Base-by-base conservation (phyloP, 2,888 invertebrate species). In the Junonia oenone region DNA sequence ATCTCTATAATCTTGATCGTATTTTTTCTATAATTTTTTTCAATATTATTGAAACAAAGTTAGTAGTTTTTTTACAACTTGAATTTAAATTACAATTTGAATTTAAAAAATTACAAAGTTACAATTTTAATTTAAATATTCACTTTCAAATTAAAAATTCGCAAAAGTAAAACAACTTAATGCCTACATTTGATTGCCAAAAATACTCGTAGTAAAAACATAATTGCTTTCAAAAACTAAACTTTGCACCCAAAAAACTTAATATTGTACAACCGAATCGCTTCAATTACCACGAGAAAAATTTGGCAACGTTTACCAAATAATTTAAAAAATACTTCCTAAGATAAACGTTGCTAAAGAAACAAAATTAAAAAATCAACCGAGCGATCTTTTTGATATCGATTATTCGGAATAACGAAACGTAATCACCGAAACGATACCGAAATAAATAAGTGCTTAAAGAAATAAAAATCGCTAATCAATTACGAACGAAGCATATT, bases 191-290 rank as follows among this genome's bases (percentile, higher is more conserved):
- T n/a, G n/a, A n/a, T n/a, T n/a, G n/a, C 13, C 33, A 35, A 14
- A 33, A 29, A 43, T 13, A 11, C 8, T 13, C 15, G 6, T 14
- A 33, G 14, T 14, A 40, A 29, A 38, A 50, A 50, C 15, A 9
- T n/a, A 27, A 52, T 27, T 8, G n/a, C 6, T 17, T 68, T 75
- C 76, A 77, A 56, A 51, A 49, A 45, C 8, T 45, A 45, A 29
- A 43, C n/a, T 49, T 54, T 54, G 31, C 40, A 11, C 43, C 37
- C 19, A 38, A 37, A 26, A 55, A 55, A 51, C 26, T 26, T 45
- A 53, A 33, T 19, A 52, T 57, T 52, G 46, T 19, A 55, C 55
- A 60, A 60, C 57, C 40, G 55, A 50, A 50, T 45, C 58, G 58
- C 58, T 60, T 60, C 58, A 55, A 26, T 60, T 60, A 17, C 43